Percentiles rank a stretch among this genome's conserved stretches.
phyloP scores from a whole-genome alignment of 2,888 invertebrate genomes.

The Beris chalybata region DNA sequence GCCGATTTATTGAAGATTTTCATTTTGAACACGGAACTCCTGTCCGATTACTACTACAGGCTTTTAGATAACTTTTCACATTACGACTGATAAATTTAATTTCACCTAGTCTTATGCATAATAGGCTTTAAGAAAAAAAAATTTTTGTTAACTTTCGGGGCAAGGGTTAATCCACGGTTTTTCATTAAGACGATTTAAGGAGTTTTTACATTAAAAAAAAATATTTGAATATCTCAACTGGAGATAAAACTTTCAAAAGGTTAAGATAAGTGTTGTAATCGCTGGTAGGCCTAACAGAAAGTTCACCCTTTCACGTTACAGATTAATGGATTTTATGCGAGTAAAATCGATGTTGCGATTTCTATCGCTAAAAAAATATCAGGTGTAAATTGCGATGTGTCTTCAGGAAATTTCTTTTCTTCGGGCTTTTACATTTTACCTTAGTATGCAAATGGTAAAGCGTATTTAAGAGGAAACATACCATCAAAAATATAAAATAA shows the following conservation, averaged over 20 bases:
- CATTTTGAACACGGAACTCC: slow-evolving; percentile 29
- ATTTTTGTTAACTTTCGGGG: neutral
- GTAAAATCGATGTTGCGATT: slow-evolving; percentile 10
- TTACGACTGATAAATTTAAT: no score
- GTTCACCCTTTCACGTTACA: slow-evolving; percentile 20
- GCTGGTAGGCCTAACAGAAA: slow-evolving; percentile 28
- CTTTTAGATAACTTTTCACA: no score
- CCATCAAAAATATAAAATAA: no score
- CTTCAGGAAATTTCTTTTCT: slow-evolving; percentile 20
- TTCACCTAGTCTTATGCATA: neutral
- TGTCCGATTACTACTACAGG: neutral
- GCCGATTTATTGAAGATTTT: slow-evolving; percentile 12
- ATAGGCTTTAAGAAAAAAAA: neutral
- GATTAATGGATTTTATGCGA: neutral
- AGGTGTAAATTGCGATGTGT: slow-evolving; percentile 27
- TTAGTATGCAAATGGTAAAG: no score
- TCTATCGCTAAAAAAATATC: slow-evolving; percentile 20
- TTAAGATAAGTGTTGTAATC: slow-evolving; percentile 20
- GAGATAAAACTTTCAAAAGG: neutral
- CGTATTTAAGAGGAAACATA: no score
- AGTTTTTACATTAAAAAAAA: no score
- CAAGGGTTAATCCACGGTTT: neutral
- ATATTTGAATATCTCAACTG: slow-evolving; percentile 8
- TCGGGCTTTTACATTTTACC: no score
- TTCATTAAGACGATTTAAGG: no score